Evolutionary conservation across 2,888 invertebrate genomes (phyloP).

Genomic region (Chelonus formosanus): DNA sequence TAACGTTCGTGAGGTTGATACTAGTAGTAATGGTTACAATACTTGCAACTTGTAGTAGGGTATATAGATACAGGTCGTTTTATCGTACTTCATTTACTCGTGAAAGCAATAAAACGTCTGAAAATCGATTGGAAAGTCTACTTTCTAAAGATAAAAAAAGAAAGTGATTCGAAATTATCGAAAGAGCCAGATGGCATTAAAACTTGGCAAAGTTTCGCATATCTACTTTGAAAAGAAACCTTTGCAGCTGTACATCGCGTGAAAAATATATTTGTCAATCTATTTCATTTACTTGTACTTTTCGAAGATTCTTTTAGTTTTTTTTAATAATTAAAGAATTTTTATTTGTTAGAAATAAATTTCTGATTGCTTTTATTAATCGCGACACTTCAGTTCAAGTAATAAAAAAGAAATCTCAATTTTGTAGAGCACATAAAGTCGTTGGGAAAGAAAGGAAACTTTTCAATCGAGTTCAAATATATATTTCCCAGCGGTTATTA

Average conservation of each 20-base stretch:
- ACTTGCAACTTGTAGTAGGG: conserved; percentile 3
- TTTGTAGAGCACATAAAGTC: conserved; percentile 17
- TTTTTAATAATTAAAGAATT: conserved; percentile 4
- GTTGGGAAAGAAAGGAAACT: conserved; percentile 18
- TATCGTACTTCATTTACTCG: conserved; percentile 22
- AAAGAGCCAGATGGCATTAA: conserved; percentile 24
- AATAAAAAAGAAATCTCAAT: conserved; percentile 28
- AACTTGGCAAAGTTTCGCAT: conserved; percentile 9
- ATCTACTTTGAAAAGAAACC: conserved; percentile 28
- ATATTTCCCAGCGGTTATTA: conserved; percentile 31
- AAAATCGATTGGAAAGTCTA: conserved; percentile 23
- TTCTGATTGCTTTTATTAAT: conserved; percentile 16
- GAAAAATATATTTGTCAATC: conserved; percentile 8
- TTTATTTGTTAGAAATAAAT: conserved; percentile 5
- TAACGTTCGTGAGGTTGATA: too few relatives aligned
- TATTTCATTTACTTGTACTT: neutral
- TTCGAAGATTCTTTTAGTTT: neutral
- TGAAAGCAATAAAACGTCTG: conserved; percentile 21
- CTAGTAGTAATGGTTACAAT: neutral
- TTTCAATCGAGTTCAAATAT: conserved; percentile 21
- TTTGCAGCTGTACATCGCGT: conserved; percentile 16
- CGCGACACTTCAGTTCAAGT: conserved; percentile 18
- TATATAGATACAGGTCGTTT: conserved; percentile 9
- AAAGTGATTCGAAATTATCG: conserved; percentile 24
- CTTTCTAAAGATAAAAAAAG: conserved; percentile 13